Percentiles rank a stretch among this genome's conserved stretches.
Conservation (phyloP, 2,113 vertebrate genomes). For the Geothlypis trichas region DNA sequence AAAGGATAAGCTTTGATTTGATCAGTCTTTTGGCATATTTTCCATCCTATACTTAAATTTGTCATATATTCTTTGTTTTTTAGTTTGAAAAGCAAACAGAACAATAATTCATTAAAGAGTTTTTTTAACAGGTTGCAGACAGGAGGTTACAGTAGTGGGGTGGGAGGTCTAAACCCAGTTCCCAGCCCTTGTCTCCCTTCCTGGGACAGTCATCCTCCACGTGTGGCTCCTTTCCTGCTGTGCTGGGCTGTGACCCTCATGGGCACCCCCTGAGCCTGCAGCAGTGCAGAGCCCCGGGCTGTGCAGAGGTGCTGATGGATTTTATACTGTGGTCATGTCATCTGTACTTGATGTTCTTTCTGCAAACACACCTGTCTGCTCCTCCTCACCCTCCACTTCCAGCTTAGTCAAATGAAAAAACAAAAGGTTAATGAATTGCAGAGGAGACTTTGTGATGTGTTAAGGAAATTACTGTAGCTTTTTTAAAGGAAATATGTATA, state of each 20-base stretch:
- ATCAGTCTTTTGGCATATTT: not conserved
- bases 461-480: not conserved
- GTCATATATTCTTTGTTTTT: not conserved
- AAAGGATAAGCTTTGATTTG: not conserved
- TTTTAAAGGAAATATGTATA: not conserved
- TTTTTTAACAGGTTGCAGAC: not conserved
- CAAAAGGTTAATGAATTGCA: not conserved
- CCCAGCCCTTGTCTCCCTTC: not conserved
- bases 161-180: not conserved
- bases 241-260: not conserved
- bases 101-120: not conserved
- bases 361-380: not conserved
- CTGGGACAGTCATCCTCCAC: rapidly evolving
- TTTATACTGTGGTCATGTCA: not conserved
- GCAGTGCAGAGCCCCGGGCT: not conserved
- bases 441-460: not conserved
- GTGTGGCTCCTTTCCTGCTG: rapidly evolving
- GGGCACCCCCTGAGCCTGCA: not conserved
- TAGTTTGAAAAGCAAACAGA: not conserved
- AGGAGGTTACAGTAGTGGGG: not conserved
- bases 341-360: not conserved
- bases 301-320: not conserved
- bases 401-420: rapidly evolving
- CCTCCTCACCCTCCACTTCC: not conserved
- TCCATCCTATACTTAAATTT: not conserved